These are phyloP conservation scores for Theodoxus fluviatilis DNA, from an alignment of 2,888 invertebrate genomes.

Conservation along the genomic window DNA sequence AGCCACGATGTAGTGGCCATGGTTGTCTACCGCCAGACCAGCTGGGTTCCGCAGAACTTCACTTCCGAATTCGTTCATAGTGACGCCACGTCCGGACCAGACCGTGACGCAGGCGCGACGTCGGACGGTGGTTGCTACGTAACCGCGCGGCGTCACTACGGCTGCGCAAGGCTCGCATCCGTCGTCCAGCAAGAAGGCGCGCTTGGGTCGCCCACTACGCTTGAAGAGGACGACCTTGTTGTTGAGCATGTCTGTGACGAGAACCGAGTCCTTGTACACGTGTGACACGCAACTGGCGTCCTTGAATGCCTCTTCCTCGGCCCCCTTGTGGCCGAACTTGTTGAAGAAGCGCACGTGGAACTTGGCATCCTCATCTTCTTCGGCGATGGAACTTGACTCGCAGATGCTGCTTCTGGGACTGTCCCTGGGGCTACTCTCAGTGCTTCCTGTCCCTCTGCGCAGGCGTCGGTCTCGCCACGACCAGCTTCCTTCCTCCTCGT, in stretches of 20 bases:
- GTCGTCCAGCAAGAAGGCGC: constrained; percentile 29
- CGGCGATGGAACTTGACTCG: too few relatives aligned
- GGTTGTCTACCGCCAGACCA: constrained; percentile 47
- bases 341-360: too few relatives aligned
- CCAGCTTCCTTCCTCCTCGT: too few relatives aligned
- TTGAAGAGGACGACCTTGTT: constrained; percentile 31
- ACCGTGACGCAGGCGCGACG: constrained; percentile 43
- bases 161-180: constrained; percentile 47
- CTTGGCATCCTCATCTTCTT: too few relatives aligned
- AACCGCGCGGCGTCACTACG: constrained; percentile 40
- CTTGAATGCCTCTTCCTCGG: constrained; percentile 28
- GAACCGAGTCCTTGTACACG: constrained; percentile 37
- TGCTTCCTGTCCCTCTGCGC: too few relatives aligned
- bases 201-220: constrained; percentile 26
- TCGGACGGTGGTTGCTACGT: constrained; percentile 45
- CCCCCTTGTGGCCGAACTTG: constrained; percentile 30
- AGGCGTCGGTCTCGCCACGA: too few relatives aligned
- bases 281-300: constrained; percentile 38
- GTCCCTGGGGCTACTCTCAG: too few relatives aligned
- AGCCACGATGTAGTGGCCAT: constrained; percentile 65
- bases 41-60: constrained; percentile 41
- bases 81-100: constrained; percentile 36
- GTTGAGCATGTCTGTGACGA: constrained; percentile 49
- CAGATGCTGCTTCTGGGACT: too few relatives aligned
- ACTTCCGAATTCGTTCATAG: constrained; percentile 38